Evolutionary conservation across 2,888 invertebrate species (phyloP).

Genomic region (Drosophila rubida): DNA sequence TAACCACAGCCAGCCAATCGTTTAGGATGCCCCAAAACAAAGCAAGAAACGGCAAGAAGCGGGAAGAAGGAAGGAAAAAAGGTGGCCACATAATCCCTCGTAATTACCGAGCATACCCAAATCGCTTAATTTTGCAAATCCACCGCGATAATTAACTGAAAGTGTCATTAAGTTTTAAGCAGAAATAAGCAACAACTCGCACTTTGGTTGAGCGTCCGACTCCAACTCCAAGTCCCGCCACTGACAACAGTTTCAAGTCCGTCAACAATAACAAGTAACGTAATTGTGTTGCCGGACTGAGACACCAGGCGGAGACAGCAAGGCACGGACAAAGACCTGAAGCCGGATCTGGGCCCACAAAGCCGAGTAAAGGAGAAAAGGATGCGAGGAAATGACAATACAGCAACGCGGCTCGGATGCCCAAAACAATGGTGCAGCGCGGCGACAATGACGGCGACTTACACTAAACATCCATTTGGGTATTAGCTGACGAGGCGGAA

Average conservation of each 20-base stretch:
- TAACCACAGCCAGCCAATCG: slow-evolving; percentile 48
- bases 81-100: slow-evolving; percentile 64
- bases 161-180: slow-evolving; percentile 80
- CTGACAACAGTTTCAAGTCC: slow-evolving; percentile 40
- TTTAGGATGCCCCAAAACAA: slow-evolving; percentile 1
- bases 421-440: slow-evolving; percentile 32
- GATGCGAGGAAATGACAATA: slow-evolving; percentile 50
- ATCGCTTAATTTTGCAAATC: slow-evolving; percentile 81
- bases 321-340: slow-evolving; percentile 22
- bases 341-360: slow-evolving; percentile 38
- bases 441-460: slow-evolving; percentile 57
- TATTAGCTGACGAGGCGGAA: slow-evolving; percentile 75
- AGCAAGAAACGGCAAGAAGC: neutral
- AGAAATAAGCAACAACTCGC: slow-evolving; percentile 60
- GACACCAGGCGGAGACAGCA: neutral
- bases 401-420: slow-evolving; percentile 25
- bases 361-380: slow-evolving; percentile 57
- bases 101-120: slow-evolving; percentile 69
- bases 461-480: slow-evolving; percentile 81
- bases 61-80: slow-evolving; percentile 9
- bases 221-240: neutral
- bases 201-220: slow-evolving; percentile 30
- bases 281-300: slow-evolving; percentile 63
- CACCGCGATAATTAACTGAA: slow-evolving; percentile 79
- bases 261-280: slow-evolving; percentile 75